Evolutionary conservation across 2,888 invertebrate genomes (phyloP), one percentile per base, ranked within the genome.

Genomic region (Hofmannophila pseudospretella): DNA sequence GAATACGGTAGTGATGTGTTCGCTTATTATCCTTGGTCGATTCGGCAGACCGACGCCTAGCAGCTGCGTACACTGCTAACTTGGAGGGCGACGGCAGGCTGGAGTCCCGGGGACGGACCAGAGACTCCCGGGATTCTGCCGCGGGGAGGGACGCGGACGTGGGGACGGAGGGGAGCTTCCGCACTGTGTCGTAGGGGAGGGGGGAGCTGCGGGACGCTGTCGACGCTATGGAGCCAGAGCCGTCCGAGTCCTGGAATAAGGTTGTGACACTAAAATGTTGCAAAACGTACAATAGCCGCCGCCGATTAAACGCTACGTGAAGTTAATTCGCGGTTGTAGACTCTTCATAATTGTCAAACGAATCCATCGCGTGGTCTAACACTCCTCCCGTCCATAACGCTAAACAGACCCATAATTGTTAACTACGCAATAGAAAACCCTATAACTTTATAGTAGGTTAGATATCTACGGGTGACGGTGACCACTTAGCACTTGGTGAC

Each of bases 1-100:
- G 93, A 62, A 93, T 93, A 42, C 93, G 89, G 67, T 93, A 93
- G 68, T 92, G 92, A 63, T 90, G 91, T 14, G 90, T 89, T 39
- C 90, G 59, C 45, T 86, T 86, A 30, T 67, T 80, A 38, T 90
- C 90, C 51, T 90, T 88, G 3, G 89, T 89, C 0, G 90, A 90
- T 36, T 89, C 89, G 0, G 90, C 89, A 2, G 90, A 87, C 27
- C 90, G 77, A 13, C 88, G 69, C 12, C 86, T 72, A 0, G 87
- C 80, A 0, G 84, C 86, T 3, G 86, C 87, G 62, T 90, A 89
- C 16, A 89, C 89, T 9, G 89, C 88, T 14, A 91, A 84, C 66
- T 91, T 91, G 11, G 90, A 90, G 0, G 91, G 91, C 7, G 91
- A 90, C 11, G 92, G 90, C 3, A 90, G 81, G 39, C 82, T 82